These are phyloP conservation scores for Orthosia gracilis DNA, from an alignment of 2,888 invertebrate species.

Conservation along the genomic window DNA sequence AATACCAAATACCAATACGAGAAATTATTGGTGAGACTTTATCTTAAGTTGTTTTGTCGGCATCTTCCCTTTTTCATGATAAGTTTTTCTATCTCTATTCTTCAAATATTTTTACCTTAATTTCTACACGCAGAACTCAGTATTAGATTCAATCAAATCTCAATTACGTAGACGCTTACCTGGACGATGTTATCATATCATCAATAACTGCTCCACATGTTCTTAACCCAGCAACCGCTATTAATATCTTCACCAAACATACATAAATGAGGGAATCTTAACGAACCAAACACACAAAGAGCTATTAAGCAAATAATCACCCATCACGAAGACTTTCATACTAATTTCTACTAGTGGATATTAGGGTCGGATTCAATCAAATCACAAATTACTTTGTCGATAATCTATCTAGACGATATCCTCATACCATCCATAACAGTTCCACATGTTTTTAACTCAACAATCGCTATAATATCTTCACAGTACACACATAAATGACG, in stretches of 20 bases:
- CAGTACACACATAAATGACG: slow-evolving; percentile 37
- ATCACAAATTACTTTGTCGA: background rate
- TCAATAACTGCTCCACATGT: no score
- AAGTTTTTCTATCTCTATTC: no score
- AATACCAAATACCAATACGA: background rate
- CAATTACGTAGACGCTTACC: no score
- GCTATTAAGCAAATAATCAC: background rate
- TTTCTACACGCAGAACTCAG: no score
- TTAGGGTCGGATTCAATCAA: background rate
- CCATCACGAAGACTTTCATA: background rate
- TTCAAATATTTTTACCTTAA: no score
- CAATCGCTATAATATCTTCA: slow-evolving; percentile 1
- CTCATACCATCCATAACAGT: background rate
- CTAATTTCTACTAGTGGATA: background rate
- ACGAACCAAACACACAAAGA: no score
- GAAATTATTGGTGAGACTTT: background rate
- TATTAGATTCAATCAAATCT: no score
- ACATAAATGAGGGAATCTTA: no score
- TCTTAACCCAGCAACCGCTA: no score
- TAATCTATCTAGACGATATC: background rate
- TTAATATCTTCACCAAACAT: no score
- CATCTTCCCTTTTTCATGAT: background rate
- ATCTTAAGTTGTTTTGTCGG: background rate
- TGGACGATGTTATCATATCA: no score
- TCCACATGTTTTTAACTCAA: background rate